phyloP scores from a whole-genome alignment of 2,888 invertebrate genomes.

The Dysmachus trigonus region DNA sequence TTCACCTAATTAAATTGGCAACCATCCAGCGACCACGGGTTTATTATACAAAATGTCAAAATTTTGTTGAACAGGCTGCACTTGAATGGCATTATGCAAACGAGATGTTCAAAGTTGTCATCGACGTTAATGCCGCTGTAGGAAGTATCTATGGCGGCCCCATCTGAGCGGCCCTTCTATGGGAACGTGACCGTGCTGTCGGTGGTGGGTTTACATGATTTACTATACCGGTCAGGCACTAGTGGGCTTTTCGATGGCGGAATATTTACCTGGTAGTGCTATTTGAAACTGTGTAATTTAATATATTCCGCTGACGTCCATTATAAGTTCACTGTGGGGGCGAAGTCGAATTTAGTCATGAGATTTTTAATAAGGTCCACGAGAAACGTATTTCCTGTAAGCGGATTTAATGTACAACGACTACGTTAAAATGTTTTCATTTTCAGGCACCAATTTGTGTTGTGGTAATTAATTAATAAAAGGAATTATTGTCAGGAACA shows the following conservation, averaged over 20 bases:
- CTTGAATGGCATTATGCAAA: slow-evolving; percentile 26
- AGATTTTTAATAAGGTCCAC: neutral
- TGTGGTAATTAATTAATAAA: neutral
- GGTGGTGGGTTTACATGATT: neutral
- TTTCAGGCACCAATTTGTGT: neutral
- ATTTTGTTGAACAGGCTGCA: slow-evolving; percentile 14
- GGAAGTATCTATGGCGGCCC: neutral
- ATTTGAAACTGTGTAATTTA: neutral
- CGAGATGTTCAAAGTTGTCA: slow-evolving; percentile 23
- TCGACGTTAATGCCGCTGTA: neutral
- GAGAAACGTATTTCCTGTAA: neutral
- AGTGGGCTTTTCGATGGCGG: neutral
- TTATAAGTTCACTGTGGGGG: neutral
- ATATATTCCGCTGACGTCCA: neutral
- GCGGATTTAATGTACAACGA: neutral
- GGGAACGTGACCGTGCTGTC: neutral
- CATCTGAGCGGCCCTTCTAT: neutral
- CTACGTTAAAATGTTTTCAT: neutral
- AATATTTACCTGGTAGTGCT: neutral
- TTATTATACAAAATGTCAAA: slow-evolving; percentile 23
- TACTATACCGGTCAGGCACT: neutral
- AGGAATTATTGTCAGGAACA: neutral
- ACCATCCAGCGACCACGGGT: neutral
- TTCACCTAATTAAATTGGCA: slow-evolving; percentile 22
- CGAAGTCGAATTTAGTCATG: neutral